Evolutionary conservation across 2,888 invertebrate genomes (phyloP), one percentile per base, ranked within the genome.

Genomic region (Orthosia cruda): DNA sequence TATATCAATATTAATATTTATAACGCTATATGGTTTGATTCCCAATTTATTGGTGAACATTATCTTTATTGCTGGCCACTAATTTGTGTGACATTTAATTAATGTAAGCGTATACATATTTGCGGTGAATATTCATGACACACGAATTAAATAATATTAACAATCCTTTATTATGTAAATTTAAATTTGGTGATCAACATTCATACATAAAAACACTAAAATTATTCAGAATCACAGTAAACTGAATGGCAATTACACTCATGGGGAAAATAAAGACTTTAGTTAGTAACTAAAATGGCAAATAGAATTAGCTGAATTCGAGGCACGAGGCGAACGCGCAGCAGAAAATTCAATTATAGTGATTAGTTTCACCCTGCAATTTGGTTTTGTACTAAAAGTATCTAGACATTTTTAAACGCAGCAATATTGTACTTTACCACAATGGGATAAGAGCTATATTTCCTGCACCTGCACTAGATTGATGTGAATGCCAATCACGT

Each of bases 271-370:
- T 93, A 93, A 92, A 92, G 86, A 90, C 90, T 91, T 91, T 92
- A 91, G 90, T 91, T 91, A 91, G 86, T 87, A 92, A 93, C 91
- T 92, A 91, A 93, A 93, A 91, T 84, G 87, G 88, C 84, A 91
- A 93, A 95, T 91, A 91, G 89, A 93, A 95, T 95, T 94, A 95
- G 90, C 88, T 91, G 91, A 94, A 95, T 94, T 94, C 94, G 87
- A 92, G 88, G 91, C 94, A 94, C 94, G 94, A 81, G 90, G 88
- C 89, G 90, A 91, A 91, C 90, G 89, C 92, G 93, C 92, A 89
- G 92, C 92, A 93, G 93, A 92, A 93, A 95, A 95, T 95, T 93
- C 94, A 94, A 95, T 95, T 94, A 93, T 88, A 91, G 92, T 94
- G 93, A 95, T 95, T 95, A 95, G 94, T 94, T 94, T 93, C 92